Base-by-base conservation (phyloP, 37 sponge, comb jelly and placozoan genomes). In the Haliclona indistincta region DNA sequence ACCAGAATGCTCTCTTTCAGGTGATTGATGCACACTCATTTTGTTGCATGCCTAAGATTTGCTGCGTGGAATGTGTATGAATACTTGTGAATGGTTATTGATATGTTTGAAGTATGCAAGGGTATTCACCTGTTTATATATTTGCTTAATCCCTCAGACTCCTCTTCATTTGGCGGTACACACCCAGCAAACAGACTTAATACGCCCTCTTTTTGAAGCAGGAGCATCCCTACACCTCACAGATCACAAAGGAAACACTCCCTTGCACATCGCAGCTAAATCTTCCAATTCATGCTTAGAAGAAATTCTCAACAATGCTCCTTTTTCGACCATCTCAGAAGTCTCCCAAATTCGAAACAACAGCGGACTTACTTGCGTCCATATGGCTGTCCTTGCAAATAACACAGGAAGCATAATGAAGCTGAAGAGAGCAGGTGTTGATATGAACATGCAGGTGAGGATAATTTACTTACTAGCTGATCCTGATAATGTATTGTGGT, bases 221-320 rank as follows among this genome's bases (percentile, higher is more conserved):
- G 91, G 87, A 0, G 89, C 94, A 3, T 72, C 79, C 3, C 41
- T 89, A 22, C 53, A 77, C 54, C 28, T 89, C 35, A 54, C 69
- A 22, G 94, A 93, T 58, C 84, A 81, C 45, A 84, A 89, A 38
- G 94, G 94, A 33, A 93, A 93, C 75, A 93, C 91, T 20, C 87
- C 94, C 25, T 54, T 87, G 6, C 94, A 93, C 63, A 70, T 93
- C 3, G 86, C 87, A 22, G 84, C 85, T 26, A 26, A 29, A 34
- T 71, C 86, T 56, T 81, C 73, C 39, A 67, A 75, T 0, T 38
- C 69, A 4, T 75, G 76, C 32, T 64, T 93, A 63, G 85, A 88
- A 5, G 89, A 83, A 5, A 69, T 88, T 0, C 35, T 74, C 2
- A 39, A 43, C 42, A 60, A 52, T 43, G 78, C 71, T 6, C 38